phyloP scores from a whole-genome alignment of 1,140 invertebrate genomes.

The Aphaenogaster ashmeadi region DNA sequence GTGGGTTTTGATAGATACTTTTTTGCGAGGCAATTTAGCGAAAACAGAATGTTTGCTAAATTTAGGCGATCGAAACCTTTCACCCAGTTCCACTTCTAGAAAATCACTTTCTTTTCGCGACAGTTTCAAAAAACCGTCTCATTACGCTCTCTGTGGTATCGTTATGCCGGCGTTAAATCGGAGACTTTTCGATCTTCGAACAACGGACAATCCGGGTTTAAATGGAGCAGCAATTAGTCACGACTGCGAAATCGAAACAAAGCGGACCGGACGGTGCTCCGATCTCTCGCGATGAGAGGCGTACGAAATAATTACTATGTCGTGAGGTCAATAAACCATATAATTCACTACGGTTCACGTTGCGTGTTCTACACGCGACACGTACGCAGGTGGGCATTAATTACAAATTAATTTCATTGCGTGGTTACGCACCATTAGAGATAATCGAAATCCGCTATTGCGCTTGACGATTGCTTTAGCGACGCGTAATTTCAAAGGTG shows the following conservation, averaged over 20 bases:
- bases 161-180: slow-evolving; percentile 1
- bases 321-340: slow-evolving; percentile 73
- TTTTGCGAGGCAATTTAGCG: not conserved
- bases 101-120: slow-evolving; percentile 32
- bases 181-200: not conserved
- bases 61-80: not conserved
- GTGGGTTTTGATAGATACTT: not conserved
- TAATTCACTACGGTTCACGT: slow-evolving; percentile 70
- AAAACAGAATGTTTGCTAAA: slow-evolving; percentile 21
- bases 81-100: slow-evolving; percentile 4
- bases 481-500: slow-evolving; percentile 2
- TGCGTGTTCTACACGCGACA: slow-evolving; percentile 53
- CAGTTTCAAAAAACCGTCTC: not conserved
- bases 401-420: slow-evolving; percentile 82
- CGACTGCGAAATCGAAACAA: slow-evolving; percentile 53
- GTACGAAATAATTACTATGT: slow-evolving; percentile 53
- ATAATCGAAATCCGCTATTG: slow-evolving; percentile 73
- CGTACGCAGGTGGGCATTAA: slow-evolving; percentile 73
- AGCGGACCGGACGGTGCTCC: not conserved
- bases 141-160: not conserved
- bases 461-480: not conserved
- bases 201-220: not conserved
- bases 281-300: not conserved
- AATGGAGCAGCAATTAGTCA: slow-evolving; percentile 38
- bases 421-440: slow-evolving; percentile 80